Percentiles rank a stretch among this genome's conserved stretches.
phyloP scores from a whole-genome alignment of 2,113 vertebrate species.

The Mus spicilegus region DNA sequence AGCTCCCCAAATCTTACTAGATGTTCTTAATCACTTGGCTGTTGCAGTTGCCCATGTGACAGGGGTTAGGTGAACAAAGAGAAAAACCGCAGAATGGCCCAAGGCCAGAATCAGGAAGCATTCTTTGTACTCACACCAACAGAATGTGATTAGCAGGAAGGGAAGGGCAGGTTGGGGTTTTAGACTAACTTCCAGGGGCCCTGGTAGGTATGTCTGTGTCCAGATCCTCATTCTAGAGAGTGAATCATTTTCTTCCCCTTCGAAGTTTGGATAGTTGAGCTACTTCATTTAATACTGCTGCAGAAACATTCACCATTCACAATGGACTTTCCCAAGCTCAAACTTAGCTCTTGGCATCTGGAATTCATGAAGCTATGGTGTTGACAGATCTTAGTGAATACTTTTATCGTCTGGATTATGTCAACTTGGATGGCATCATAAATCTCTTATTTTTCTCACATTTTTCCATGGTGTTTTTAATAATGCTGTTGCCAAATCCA shows the following conservation, averaged over 20 bases:
- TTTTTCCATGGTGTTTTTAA: conserved; percentile 7
- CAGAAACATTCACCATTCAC: conserved; percentile 17
- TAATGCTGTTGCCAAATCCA: neutral
- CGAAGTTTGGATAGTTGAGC: conserved; percentile 33
- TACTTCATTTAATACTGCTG: conserved; percentile 35
- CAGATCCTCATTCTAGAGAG: conserved; percentile 38
- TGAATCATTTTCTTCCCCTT: conserved; percentile 13
- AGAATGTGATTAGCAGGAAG: conserved; percentile 16
- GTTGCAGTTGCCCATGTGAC: neutral
- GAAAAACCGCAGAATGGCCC: neutral
- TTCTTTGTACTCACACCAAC: neutral
- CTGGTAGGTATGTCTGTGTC: neutral
- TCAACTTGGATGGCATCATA: conserved; percentile 15
- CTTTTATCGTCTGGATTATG: conserved; percentile 39
- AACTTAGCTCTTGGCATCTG: neutral
- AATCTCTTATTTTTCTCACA: neutral
- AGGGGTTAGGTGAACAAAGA: neutral
- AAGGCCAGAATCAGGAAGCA: neutral
- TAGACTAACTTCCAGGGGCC: conserved; percentile 39
- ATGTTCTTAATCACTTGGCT: neutral
- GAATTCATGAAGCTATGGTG: conserved; percentile 23
- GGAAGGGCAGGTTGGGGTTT: neutral
- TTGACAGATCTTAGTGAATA: conserved; percentile 33
- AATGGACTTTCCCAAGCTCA: conserved; percentile 43
- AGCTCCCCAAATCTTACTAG: neutral